These are phyloP conservation scores for Micropterix aruncella DNA, from an alignment of 2,888 invertebrate genomes.

Conservation along the genomic window DNA sequence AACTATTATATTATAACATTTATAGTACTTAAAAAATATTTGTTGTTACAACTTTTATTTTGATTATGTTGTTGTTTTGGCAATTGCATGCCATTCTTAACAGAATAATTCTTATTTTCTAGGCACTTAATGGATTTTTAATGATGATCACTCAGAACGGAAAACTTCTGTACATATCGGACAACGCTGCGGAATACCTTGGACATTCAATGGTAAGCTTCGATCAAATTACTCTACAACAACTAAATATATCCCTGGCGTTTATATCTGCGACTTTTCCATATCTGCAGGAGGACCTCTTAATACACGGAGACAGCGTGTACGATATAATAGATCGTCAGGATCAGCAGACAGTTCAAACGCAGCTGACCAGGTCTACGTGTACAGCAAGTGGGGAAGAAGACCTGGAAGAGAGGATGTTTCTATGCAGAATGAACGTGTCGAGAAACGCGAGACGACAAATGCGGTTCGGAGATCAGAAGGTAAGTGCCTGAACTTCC, in stretches of 20 bases:
- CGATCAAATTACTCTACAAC: too few species aligned
- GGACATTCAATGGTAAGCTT: conserved; percentile 99
- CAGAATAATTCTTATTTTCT: conserved; percentile 34
- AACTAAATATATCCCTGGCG: too few species aligned
- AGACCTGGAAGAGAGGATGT: conserved; percentile 55
- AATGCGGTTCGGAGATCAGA: conserved; percentile 97
- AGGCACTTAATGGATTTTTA: conserved; percentile 95
- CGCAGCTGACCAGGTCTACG: conserved; percentile 59
- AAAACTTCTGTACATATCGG: conserved; percentile 93
- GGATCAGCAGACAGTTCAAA: conserved; percentile 92
- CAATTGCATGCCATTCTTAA: too few species aligned
- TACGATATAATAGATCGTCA: conserved; percentile 99
- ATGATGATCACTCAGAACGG: conserved; percentile 98
- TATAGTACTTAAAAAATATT: neutral
- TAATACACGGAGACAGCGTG: conserved; percentile 97
- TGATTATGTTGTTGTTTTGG: too few species aligned
- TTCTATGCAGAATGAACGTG: conserved; percentile 97
- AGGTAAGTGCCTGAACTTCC: too few species aligned
- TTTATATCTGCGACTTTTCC: too few species aligned
- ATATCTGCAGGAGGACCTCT: conserved; percentile 93
- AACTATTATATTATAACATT: too few species aligned
- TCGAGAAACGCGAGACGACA: conserved; percentile 93
- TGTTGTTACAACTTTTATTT: too few species aligned
- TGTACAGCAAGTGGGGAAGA: conserved; percentile 29
- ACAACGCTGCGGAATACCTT: conserved; percentile 96